phyloP scores from a whole-genome alignment of 2,113 vertebrate species.

The Felis chaus region DNA sequence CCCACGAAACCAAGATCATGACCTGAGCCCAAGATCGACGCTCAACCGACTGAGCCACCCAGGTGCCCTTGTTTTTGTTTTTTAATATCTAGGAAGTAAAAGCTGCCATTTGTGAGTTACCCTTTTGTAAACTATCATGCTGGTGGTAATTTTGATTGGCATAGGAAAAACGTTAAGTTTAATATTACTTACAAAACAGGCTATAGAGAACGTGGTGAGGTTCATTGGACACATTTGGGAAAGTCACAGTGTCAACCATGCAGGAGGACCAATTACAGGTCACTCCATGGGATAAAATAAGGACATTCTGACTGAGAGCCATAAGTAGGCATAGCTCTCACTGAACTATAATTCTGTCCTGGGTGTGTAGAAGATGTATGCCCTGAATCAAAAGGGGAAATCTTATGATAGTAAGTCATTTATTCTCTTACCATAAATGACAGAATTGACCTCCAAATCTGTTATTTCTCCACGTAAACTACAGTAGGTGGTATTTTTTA shows the following conservation, averaged over 20 bases:
- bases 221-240: not conserved
- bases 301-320: not conserved
- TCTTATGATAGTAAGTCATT: not conserved
- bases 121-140: not conserved
- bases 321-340: not conserved
- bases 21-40: not conserved
- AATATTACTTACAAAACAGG: not conserved
- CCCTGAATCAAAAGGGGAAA: not conserved
- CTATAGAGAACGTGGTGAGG: not conserved
- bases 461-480: slow-evolving; percentile 35
- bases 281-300: not conserved
- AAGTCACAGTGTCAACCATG: not conserved
- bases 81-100: not conserved
- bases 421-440: slow-evolving; percentile 18
- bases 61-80: not conserved
- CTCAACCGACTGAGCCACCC: not conserved
- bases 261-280: not conserved
- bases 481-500: slow-evolving; percentile 23
- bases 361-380: not conserved
- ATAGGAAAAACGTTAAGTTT: not conserved
- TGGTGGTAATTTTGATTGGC: not conserved
- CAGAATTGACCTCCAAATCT: slow-evolving; percentile 35
- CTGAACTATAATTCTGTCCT: not conserved
- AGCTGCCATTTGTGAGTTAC: not conserved
- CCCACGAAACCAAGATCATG: not conserved